A percentile compares a stretch with the other conserved stretches of the same genome.
phyloP scores from a whole-genome alignment of 1,140 invertebrate species.

The Mamestra configurata region DNA sequence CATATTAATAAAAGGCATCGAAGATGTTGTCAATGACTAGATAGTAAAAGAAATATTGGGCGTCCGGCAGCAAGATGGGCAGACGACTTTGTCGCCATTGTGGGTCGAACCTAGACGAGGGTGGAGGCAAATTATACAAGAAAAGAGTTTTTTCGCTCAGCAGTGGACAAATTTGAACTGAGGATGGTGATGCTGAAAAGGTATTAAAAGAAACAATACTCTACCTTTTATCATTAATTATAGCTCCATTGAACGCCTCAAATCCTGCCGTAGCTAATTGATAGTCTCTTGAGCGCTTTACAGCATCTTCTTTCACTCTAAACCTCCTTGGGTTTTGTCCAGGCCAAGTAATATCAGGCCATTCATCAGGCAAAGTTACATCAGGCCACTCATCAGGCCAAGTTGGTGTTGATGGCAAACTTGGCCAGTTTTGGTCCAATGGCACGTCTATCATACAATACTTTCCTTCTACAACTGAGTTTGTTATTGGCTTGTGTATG shows the following conservation, averaged over 20 bases:
- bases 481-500: constrained; percentile 55
- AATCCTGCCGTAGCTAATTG: background rate
- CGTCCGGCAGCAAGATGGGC: too few species aligned
- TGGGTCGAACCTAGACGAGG: too few species aligned
- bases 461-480: constrained; percentile 72
- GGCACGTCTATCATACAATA: constrained; percentile 66
- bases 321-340: background rate
- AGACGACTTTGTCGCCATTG: too few species aligned
- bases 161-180: too few species aligned
- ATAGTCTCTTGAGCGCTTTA: background rate
- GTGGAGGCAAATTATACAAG: too few species aligned
- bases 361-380: constrained; percentile 28
- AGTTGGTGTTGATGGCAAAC: constrained; percentile 30
- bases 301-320: background rate
- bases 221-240: background rate
- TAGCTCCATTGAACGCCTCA: background rate
- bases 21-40: too few species aligned
- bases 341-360: background rate
- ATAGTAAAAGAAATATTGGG: too few species aligned
- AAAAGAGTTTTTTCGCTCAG: too few species aligned
- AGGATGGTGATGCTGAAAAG: too few species aligned
- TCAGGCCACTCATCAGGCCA: constrained; percentile 48
- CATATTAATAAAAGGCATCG: too few species aligned
- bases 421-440: constrained; percentile 49
- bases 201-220: too few species aligned